These are phyloP conservation scores for Neoniphon sammara DNA, from an alignment of 2,797 vertebrate genomes.

Conservation along the genomic window DNA sequence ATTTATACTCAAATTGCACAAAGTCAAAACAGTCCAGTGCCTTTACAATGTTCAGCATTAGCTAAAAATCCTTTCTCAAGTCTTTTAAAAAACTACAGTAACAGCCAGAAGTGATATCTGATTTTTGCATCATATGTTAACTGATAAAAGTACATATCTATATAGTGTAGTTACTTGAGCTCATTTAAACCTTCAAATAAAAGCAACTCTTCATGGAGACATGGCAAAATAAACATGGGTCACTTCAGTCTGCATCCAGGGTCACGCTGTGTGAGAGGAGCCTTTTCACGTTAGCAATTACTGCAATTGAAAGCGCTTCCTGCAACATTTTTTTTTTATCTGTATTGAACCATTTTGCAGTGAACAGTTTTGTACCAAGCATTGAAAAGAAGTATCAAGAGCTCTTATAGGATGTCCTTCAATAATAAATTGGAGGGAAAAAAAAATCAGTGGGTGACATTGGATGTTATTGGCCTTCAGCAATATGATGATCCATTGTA, in stretches of 20 bases:
- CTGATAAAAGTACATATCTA: not conserved
- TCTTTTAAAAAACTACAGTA: too few species aligned
- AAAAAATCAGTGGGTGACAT: constrained; percentile 37
- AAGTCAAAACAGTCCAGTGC: constrained; percentile 1
- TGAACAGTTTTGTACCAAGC: constrained; percentile 53
- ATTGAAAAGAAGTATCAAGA: constrained; percentile 65
- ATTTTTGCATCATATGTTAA: not conserved
- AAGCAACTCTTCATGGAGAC: constrained; percentile 13
- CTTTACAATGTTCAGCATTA: not conserved
- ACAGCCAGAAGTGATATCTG: not conserved
- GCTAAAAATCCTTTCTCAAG: too few species aligned
- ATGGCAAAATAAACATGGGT: constrained; percentile 28
- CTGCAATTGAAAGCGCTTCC: constrained; percentile 52
- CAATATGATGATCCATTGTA: constrained; percentile 19
- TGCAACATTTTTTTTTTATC: constrained; percentile 62
- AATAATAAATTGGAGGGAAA: constrained; percentile 50
- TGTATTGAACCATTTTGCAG: constrained; percentile 55
- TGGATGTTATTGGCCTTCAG: constrained; percentile 33
- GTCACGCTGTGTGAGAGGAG: constrained; percentile 49
- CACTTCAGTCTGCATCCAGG: constrained; percentile 41
- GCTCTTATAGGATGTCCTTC: constrained; percentile 61
- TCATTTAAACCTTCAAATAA: constrained; percentile 11
- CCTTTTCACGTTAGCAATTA: constrained; percentile 54
- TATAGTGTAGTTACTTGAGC: too few species aligned
- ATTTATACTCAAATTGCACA: constrained; percentile 15